phyloP scores from a whole-genome alignment of 2,797 vertebrate genomes.

The Crenichthys baileyi region DNA sequence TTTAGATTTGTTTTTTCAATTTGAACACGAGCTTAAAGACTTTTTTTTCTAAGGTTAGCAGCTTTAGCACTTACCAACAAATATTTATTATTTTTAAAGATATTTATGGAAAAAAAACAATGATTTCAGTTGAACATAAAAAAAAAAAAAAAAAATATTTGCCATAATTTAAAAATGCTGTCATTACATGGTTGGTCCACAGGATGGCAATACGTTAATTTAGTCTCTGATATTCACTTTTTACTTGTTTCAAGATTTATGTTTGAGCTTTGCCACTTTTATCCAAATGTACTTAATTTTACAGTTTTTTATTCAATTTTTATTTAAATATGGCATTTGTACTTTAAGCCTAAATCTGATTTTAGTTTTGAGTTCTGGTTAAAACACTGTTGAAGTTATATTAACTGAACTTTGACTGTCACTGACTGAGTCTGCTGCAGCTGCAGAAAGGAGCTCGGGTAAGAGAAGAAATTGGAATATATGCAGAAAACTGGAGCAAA shows the following conservation, averaged over 20 bases:
- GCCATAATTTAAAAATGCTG: background rate
- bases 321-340: background rate
- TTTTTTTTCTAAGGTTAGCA: no score
- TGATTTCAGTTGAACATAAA: background rate
- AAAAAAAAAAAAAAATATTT: background rate
- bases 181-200: background rate
- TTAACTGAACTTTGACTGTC: background rate
- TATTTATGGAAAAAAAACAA: background rate
- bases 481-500: background rate
- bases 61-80: no score
- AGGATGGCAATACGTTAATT: background rate
- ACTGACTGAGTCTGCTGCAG: background rate
- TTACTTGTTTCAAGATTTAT: no score
- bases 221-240: no score
- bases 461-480: background rate
- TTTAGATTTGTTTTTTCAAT: no score
- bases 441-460: constrained; percentile 5
- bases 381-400: background rate
- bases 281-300: no score
- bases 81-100: no score
- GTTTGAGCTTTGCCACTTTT: no score
- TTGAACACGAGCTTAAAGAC: background rate
- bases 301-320: background rate
- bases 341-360: background rate
- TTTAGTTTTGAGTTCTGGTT: background rate